A percentile compares a stretch with the other conserved stretches of the same genome.
Conservation (phyloP, 2,113 vertebrate genomes). For the Rhynchopsitta pachyrhyncha region DNA sequence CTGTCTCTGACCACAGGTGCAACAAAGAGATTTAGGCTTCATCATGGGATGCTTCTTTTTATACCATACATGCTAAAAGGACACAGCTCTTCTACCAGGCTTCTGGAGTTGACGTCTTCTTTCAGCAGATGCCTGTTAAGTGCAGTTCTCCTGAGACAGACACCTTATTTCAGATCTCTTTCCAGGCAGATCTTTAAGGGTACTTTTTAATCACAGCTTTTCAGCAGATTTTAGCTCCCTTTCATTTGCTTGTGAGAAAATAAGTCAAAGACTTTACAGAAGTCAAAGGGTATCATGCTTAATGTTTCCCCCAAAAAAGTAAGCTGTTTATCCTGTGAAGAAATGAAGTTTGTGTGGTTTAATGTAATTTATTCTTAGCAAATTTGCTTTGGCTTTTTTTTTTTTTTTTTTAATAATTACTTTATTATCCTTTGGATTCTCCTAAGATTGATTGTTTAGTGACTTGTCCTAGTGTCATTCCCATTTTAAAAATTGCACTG, state of each 20-base stretch:
- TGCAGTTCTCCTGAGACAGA: slow-evolving; percentile 59
- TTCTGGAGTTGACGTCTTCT: not conserved
- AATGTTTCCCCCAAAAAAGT: not conserved
- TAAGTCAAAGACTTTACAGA: not conserved
- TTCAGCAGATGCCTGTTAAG: slow-evolving; percentile 66
- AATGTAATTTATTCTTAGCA: not conserved
- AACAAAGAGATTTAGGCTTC: slow-evolving; percentile 1
- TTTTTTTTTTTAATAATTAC: not conserved
- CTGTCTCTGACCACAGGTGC: slow-evolving; percentile 18
- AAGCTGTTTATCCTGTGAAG: not conserved
- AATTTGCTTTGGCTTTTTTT: not conserved
- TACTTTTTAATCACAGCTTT: not conserved
- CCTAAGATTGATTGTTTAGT: not conserved
- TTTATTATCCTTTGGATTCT: not conserved
- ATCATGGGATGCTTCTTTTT: slow-evolving; percentile 13
- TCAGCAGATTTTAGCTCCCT: not conserved
- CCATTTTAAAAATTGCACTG: not conserved
- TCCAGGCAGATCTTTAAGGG: not conserved
- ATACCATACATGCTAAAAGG: not conserved
- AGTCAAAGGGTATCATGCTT: not conserved
- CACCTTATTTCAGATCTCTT: not conserved
- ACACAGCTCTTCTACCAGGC: slow-evolving; percentile 46
- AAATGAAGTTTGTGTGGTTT: not conserved
- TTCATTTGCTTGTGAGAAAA: not conserved
- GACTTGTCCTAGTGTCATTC: not conserved